Evolutionary conservation across 2,113 vertebrate genomes (phyloP), one percentile per base, ranked within the genome.

Genomic region (Syrrhaptes paradoxus): DNA sequence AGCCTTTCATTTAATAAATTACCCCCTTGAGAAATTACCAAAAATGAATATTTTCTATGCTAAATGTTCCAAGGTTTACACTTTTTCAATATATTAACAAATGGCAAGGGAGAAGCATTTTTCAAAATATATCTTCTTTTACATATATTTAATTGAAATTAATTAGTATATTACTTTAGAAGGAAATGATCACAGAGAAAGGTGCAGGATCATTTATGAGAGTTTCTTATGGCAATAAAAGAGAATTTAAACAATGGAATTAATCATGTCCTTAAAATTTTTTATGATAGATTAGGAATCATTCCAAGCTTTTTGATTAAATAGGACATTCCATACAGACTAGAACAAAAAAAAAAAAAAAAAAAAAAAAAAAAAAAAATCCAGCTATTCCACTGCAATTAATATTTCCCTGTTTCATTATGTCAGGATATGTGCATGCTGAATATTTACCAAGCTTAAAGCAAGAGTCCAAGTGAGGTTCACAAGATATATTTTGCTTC

Each of bases 1-100:
- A 98, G 97, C 98, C 97, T 98, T 98, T 98, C 97, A 91, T 98
- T 98, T 98, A 98, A 98, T 98, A 98, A 98, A 99, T 99, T 98
- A 95, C 95, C 96, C 98, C 97, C 96, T 97, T 96, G 98, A 98
- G 98, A 98, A 98, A 98, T 98, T 98, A 98, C 98, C 97, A 98
- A 98, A 99, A 99, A 98, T 98, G 98, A 98, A 98, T 98, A 98
- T 98, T 98, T 98, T 98, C 97, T 98, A 97, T 98, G 97, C 96
- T 97, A 98, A 98, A 98, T 98, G 97, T 98, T 98, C 98, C 97
- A 97, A 97, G 98, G 98, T 98, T 99, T 98, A 98, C 98, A 98
- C 96, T 98, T 98, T 98, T 98, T 97, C 97, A 98, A 98, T 98
- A 96, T 97, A 98, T 98, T 98, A 98, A 98, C 97, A 98, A 98